Conservation (phyloP, 1,140 invertebrate genomes). For the Diorhabda elongata region DNA sequence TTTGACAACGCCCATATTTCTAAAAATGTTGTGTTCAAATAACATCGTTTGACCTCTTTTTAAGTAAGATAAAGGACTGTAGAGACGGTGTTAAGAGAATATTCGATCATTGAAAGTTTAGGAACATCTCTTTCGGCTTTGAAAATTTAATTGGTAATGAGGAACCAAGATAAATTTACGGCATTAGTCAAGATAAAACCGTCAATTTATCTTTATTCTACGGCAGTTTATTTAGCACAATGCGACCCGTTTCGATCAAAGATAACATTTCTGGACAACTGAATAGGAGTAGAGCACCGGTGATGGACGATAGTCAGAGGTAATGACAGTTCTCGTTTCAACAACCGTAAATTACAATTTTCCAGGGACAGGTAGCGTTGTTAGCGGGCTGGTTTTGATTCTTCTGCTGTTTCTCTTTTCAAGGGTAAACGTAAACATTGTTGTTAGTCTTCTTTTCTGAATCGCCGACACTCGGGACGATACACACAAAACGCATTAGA, state of each 20-base stretch:
- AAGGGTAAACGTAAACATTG: slow-evolving; percentile 2
- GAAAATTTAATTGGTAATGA: background rate
- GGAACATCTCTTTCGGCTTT: background rate
- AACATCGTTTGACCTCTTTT: too few relatives aligned
- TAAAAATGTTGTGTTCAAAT: too few relatives aligned
- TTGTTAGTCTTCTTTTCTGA: slow-evolving; percentile 1
- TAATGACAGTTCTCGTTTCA: slow-evolving; percentile 37
- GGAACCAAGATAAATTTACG: slow-evolving; percentile 10
- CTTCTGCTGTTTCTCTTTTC: background rate
- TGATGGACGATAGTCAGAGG: slow-evolving; percentile 36
- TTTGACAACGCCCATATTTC: too few relatives aligned
- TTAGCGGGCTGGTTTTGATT: slow-evolving; percentile 19
- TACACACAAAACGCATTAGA: slow-evolving; percentile 36
- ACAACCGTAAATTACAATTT: slow-evolving; percentile 37
- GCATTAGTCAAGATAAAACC: slow-evolving; percentile 14
- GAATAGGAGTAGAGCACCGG: slow-evolving; percentile 29
- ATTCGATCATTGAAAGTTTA: too few relatives aligned
- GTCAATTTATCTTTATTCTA: slow-evolving; percentile 18
- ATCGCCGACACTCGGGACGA: slow-evolving; percentile 7
- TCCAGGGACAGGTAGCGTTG: slow-evolving; percentile 36
- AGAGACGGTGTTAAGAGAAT: too few relatives aligned
- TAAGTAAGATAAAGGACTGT: too few relatives aligned
- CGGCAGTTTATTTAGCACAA: slow-evolving; percentile 19
- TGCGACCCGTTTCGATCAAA: slow-evolving; percentile 11
- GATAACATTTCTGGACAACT: slow-evolving; percentile 25